Base-by-base conservation (phyloP, 1,140 invertebrate species). In the Cataglyphis hispanica region DNA sequence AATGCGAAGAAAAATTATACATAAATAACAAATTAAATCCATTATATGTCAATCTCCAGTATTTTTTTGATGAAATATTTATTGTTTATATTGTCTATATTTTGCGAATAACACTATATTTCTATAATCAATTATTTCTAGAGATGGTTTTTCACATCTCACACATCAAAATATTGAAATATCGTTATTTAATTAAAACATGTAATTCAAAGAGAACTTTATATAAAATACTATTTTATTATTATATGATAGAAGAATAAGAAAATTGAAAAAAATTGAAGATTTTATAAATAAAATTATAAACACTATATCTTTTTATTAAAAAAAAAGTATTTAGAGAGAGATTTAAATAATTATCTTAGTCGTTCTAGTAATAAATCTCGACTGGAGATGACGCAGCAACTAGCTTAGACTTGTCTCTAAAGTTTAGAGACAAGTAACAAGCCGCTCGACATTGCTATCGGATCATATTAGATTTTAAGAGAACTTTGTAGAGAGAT, bases 401-500 rank as follows among this genome's bases (percentile, higher is more conserved):
- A 69, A 56, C 0, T 50, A 50, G 25, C n/a, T n/a, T n/a, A n/a
- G n/a, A n/a, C n/a, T n/a, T n/a, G n/a, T n/a, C n/a, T n/a, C n/a
- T n/a, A n/a, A 80, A 37, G 22, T 19, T 27, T n/a, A 56, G 22
- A 43, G 0, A 37, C 22, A 66, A 69, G 46, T 22, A 40, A 80
- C 8, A 46, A 80, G 27, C n/a, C 27, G n/a, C 31, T 53, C 22
- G 31, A 22, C 6, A 43, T 60, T n/a, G 31, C 25, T 50, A 56
- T 60, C 27, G 31, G 27, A 46, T 43, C 19, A 61, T 31, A 10
- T 60, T 81, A 70, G 80, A 77, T 88, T 78, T 87, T 66, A 85
- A 89, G 34, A 43, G 40, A 40, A 88, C 25, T 37, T 37, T 19
- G 1, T 75, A 81, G 46, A 50, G 46, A 50, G 83, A 80, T 66